Evolutionary conservation across 2,113 vertebrate species (phyloP).

Genomic region (Paedocypris sp.): DNA sequence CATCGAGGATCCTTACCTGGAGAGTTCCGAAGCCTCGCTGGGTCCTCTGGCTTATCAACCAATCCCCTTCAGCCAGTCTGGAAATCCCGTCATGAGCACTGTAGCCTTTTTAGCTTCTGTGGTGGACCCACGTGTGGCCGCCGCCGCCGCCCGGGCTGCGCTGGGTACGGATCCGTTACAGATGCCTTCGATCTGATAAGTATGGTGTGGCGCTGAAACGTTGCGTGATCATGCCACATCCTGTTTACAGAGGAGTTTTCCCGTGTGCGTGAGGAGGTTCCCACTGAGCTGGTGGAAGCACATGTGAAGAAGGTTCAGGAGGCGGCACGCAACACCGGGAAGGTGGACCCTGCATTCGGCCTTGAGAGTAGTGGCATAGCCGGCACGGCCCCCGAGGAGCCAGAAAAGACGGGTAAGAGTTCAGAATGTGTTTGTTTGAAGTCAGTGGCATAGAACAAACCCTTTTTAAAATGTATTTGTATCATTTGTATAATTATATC

Average conservation of each 20-base stretch:
- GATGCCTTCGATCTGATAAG: too few relatives aligned
- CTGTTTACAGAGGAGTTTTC: conserved; percentile 82
- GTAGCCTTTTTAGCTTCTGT: conserved; percentile 94
- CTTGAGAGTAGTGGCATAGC: conserved; percentile 94
- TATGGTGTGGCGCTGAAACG: too few relatives aligned
- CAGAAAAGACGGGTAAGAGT: conserved; percentile 73
- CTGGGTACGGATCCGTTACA: conserved; percentile 62
- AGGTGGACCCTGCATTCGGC: conserved; percentile 81
- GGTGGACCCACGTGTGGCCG: conserved; percentile 88
- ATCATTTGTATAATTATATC: too few relatives aligned
- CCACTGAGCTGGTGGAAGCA: conserved; percentile 86
- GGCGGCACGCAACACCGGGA: conserved; percentile 77
- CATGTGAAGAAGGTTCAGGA: conserved; percentile 95
- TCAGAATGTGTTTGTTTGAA: neutral
- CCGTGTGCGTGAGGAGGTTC: conserved; percentile 89
- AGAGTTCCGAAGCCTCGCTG: conserved; percentile 77
- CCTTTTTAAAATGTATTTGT: too few relatives aligned
- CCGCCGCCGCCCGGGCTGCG: conserved; percentile 85
- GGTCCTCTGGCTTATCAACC: conserved; percentile 92
- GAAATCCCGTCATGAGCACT: conserved; percentile 95
- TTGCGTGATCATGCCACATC: neutral
- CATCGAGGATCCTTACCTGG: conserved; percentile 91
- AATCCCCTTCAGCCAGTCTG: conserved; percentile 92
- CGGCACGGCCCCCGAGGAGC: conserved; percentile 80
- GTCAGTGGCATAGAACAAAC: too few relatives aligned